Evolutionary conservation across 37 sponge, comb jelly and placozoan species (phyloP), one percentile per base, ranked within the genome.

Genomic region (Hexactinellida sp.): DNA sequence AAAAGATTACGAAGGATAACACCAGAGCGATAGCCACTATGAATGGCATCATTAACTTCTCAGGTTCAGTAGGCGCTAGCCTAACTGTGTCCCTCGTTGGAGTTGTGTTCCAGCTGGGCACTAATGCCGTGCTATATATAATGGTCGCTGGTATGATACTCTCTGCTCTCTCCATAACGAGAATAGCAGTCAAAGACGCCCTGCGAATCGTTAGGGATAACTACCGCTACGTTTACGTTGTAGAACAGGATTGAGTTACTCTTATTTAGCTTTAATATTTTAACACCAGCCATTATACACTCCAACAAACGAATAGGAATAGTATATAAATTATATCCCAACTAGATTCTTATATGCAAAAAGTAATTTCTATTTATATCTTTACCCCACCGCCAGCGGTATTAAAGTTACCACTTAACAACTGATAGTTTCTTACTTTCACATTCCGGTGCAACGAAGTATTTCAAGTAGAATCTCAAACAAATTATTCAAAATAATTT

Each of bases 1-100:
- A 63, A 28, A 25, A 10, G 76, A 63, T 63, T 23, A n/a, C 34
- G 30, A 28, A 63, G 13, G 13, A 47, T 9, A 63, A 63, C 13
- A 63, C 25, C 3, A 23, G 76, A 63, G 76, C 76, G 3, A 63
- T 63, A 10, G 76, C 76, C 3, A 63, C 76, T 3, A 63, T 63
- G 76, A 63, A 63, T n/a, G 76, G 76, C 13, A 63, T 63, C 25
- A 63, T 63, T n/a, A 63, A 63, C 34, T 63, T 63, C 30, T 63
- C 76, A n/a, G 76, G 76, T 32, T 63, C 76, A 7, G 76, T 63
- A 23, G 76, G 76, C 25, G 76, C 76, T 10, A n/a, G 28, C 13
- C 3, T 63, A 21, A 63, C 76, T 3, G 76, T 63, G 76, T 63
- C 76, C 13, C 76, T 63, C 5, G 13, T 63, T n/a, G 76, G 76